A percentile compares a stretch with the other conserved stretches of the same genome.
Conservation (phyloP, 2,888 invertebrate genomes). For the Bembecia ichneumoniformis region DNA sequence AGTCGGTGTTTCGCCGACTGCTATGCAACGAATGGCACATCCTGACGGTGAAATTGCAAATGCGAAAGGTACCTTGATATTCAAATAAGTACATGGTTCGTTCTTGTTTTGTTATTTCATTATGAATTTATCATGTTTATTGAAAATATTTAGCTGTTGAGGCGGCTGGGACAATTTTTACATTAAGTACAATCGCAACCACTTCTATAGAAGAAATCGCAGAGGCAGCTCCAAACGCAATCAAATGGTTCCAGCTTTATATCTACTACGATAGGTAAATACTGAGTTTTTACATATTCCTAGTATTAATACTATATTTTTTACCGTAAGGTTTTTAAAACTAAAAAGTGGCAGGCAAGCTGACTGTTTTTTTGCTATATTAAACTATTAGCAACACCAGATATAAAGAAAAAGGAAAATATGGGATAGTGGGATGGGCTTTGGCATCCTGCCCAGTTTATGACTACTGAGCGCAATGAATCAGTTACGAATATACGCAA, state of each 20-base stretch:
- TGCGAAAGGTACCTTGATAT: slow-evolving; percentile 74
- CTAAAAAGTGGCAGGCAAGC: neutral
- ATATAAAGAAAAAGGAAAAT: too few species aligned
- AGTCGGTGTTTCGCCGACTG: slow-evolving; percentile 88
- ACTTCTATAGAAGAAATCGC: slow-evolving; percentile 91
- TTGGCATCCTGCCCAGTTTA: too few species aligned
- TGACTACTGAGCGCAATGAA: too few species aligned
- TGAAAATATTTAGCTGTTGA: slow-evolving; percentile 77
- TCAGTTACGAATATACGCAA: too few species aligned
- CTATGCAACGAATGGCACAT: slow-evolving; percentile 94
- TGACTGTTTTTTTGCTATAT: too few species aligned
- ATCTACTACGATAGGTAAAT: slow-evolving; percentile 85
- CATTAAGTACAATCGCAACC: slow-evolving; percentile 88
- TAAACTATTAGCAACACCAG: too few species aligned
- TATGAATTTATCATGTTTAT: neutral
- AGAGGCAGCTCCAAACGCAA: slow-evolving; percentile 78
- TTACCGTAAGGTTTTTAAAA: neutral
- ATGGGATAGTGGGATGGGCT: too few species aligned
- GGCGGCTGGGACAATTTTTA: slow-evolving; percentile 81
- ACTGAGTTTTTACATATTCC: neutral
- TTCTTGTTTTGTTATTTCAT: neutral
- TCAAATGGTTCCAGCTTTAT: slow-evolving; percentile 94
- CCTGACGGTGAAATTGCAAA: slow-evolving; percentile 89
- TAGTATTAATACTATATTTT: neutral
- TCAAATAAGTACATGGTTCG: neutral